These are phyloP conservation scores for Chaitophorus viminalis DNA, from an alignment of 2,888 invertebrate genomes.

Conservation along the genomic window DNA sequence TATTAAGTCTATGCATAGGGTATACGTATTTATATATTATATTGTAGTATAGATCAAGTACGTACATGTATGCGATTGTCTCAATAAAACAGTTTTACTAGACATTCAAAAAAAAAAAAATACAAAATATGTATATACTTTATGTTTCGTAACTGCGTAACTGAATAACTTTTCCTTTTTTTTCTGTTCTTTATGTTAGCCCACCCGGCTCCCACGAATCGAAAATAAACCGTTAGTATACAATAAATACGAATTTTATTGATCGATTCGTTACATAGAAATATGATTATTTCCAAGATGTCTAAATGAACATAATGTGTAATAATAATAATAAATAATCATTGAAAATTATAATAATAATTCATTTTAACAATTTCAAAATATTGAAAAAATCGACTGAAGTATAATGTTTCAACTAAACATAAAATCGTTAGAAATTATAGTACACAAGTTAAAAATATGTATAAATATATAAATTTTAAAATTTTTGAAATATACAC, in stretches of 20 bases:
- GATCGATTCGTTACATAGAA: not conserved
- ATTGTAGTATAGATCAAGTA: not conserved
- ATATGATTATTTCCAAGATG: not conserved
- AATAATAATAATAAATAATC: not conserved
- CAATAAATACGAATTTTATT: not conserved
- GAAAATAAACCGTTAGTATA: not conserved
- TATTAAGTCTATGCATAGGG: not conserved
- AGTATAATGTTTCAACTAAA: conserved; percentile 13
- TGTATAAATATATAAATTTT: conserved; percentile 44
- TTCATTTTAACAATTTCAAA: not conserved
- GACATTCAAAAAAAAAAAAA: conserved; percentile 14
- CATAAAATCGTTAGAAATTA: not conserved
- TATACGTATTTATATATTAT: not conserved
- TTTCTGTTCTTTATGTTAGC: not conserved
- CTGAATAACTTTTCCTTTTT: not conserved
- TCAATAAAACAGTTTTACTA: conserved; percentile 40
- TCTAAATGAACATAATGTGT: not conserved
- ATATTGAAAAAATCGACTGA: conserved; percentile 4
- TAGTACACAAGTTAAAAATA: conserved; percentile 28
- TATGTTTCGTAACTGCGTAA: not conserved
- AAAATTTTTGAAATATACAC: conserved; percentile 16
- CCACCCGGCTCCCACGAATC: not conserved
- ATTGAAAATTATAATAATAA: conserved; percentile 13
- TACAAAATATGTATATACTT: no score
- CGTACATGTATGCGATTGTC: conserved; percentile 38